Evolutionary conservation across 64 coral and sea anemone species (phyloP), one percentile per base, ranked within the genome.

Genomic region (Pocillopora damicornis): DNA sequence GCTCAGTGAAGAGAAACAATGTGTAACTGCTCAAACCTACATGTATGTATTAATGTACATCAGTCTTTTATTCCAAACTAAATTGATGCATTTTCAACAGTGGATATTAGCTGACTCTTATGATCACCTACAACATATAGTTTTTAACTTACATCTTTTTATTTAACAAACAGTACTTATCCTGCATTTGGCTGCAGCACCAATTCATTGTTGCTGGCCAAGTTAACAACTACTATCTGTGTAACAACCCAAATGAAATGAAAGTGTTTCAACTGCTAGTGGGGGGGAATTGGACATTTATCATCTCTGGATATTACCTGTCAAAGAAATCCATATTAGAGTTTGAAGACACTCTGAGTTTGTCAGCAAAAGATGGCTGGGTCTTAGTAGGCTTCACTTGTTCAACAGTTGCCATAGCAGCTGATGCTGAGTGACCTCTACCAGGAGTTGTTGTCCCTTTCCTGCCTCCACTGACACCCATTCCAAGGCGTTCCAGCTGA

Each of bases 351-450:
- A 87, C 92, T 13, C 86, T 89, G 10, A 93, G 94, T 60, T 89
- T 92, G 68, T 95, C 96, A 17, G 76, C 81, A 74, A 89, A 80
- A 15, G 84, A 80, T 45, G 90, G 80, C 14, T 92, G 89, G 13
- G 61, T 82, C 25, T 59, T n/a, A 7, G 79, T 84, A 23, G 97
- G 97, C 35, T 82, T 88, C 26, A 95, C 90, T 84, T 99, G 97
- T 58, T 99, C 97, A 65, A 99, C 94, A 7, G 91, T 93, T 18
- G 63, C 90, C 90, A 99, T 92, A 9, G 87, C 74, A 25, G 97
- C 97, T 65, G 94, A 91, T n/a, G 97, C 97, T 35, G 97, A 99
- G 68, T 99, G 97, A 69, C 94, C 92, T 75, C 92, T 90, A 11
- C 90, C 90, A 93, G 93, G 15, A 90, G 89, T 74, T 13, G 92